Base-by-base conservation (phyloP, 2,888 invertebrate species). In the Acleris laterana region DNA sequence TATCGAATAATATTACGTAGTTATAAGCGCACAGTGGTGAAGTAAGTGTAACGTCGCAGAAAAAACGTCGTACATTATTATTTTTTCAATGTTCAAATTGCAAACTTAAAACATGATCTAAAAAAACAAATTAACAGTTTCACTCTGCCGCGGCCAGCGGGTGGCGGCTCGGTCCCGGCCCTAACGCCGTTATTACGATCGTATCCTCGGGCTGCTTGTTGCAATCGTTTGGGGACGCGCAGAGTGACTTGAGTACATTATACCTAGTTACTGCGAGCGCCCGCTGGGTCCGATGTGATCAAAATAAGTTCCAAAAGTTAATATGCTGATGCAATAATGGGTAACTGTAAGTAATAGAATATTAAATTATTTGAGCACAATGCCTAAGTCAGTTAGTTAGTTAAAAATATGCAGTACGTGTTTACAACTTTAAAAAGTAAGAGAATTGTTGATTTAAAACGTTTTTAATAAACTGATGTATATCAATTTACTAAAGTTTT, bases 161-260 rank as follows among this genome's bases (percentile, higher is more conserved):
- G 74, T 77, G 75, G 73, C 74, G 71, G 75, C 76, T 79, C 77
- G 74, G 72, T 71, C 72, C 77, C 75, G 68, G 74, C 67, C 69
- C 77, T 78, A 78, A 80, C 79, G 75, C 75, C 73, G 77, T 82
- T 80, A 83, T 79, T 80, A 74, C 76, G 79, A 83, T 82, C 79
- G 76, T 77, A 67, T 74, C 85, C 81, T 74, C 73, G 64, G 82
- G 83, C 77, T 75, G 74, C 71, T 72, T 74, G 74, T 74, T 76
- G 74, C 75, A 72, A 75, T 72, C 74, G 69, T 70, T 19, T 57
- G 53, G 48, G 67, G 64, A 19, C 28, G 25, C 51, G 56, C 55
- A 55, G 68, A 62, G 68, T 72, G 49, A 64, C 65, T 65, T 58
- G 22, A 56, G 61, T 52, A 28, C 50, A 62, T 66, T 62, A 66